Base-by-base conservation (phyloP, 2,113 vertebrate species). In the Poeciliopsis prolifica region DNA sequence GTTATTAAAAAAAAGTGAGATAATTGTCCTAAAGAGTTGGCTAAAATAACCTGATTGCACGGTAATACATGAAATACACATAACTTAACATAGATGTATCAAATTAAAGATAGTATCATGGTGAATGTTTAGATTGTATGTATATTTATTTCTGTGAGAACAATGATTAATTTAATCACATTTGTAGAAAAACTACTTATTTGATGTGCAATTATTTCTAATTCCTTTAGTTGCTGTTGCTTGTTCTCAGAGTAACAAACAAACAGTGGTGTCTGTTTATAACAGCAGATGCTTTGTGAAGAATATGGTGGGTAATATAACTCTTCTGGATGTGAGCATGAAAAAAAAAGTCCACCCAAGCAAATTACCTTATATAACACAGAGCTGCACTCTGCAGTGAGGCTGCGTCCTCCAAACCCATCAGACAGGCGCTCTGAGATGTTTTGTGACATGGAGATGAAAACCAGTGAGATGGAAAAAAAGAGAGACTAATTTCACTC, bases 361-460 rank as follows among this genome's bases (percentile, higher is more conserved):
- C 15, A 68, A 67, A 82, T 42, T 28, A 80, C 67, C 81, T 82
- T 84, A 35, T 40, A 65, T 88, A 83, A 88, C 66, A 44, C 42
- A 58, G 35, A 31, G 63, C 68, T 3, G 31, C 40, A 65, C 44
- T 64, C 64, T 72, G 75, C 68, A 51, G 58, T 3, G 44, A 72
- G 61, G 63, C 77, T 29, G 68, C 42, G 68, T 65, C 79, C 80
- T 69, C 71, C 42, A 66, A 69, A 54, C 65, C 51, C 22, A 72
- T 74, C 70, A 82, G n/a, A 30, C 24, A 66, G 29, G 68, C 58
- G 42, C 61, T 51, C 63, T 68, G 14, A 72, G 77, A 83, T 87
- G 62, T 70, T 61, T 79, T 70, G 31, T 79, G 82, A 85, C 88
- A 65, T 68, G 19, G 6, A 79, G 28, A 61, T 78, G 60, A 19